Evolutionary conservation across 2,888 invertebrate species (phyloP), one percentile per base, ranked within the genome.

Genomic region (Erannis defoliaria): DNA sequence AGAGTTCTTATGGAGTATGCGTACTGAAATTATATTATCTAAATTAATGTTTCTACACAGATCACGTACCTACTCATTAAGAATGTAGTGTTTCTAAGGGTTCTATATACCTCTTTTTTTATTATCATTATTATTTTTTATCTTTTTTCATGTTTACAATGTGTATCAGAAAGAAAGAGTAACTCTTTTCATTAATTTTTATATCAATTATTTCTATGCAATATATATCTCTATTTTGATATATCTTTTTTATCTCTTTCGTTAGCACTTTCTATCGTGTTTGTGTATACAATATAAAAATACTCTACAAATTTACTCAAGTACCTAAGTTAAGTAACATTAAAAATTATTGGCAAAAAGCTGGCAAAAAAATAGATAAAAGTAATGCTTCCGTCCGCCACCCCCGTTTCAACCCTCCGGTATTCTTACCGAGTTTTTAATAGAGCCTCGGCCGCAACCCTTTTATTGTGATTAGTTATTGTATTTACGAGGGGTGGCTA

Each of bases 391-490:
- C 26, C 85, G 73, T 72, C 21, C 83, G 85, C 18, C 68, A 63
- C 14, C 37, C 79, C 71, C 78, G 64, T 21, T 55, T 18, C 76
- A 70, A 79, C 85, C 80, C 75, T 66, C 71, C 70, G 82, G 82
- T 83, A 88, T 90, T 91, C 87, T 91, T 90, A 81, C 81, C 68
- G 87, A 90, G 84, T 93, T 92, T 92, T 92, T 93, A 92, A 91
- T 89, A 91, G 88, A 87, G 81, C 80, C 48, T 46, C 45, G 62
- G 62, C 88, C 84, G 80, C 91, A 92, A 93, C 92, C 92, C 92
- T 92, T 91, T 91, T 89, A 89, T 89, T 88, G 82, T 88, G 89
- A 93, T 93, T 91, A 91, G 89, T 90, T 90, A 91, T 91, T 90
- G 88, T 89, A 86, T 90, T 89, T 89, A 79, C 72, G 68, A 72